Base-by-base conservation (phyloP, 1,140 invertebrate species). In the Copidosoma floridanum region DNA sequence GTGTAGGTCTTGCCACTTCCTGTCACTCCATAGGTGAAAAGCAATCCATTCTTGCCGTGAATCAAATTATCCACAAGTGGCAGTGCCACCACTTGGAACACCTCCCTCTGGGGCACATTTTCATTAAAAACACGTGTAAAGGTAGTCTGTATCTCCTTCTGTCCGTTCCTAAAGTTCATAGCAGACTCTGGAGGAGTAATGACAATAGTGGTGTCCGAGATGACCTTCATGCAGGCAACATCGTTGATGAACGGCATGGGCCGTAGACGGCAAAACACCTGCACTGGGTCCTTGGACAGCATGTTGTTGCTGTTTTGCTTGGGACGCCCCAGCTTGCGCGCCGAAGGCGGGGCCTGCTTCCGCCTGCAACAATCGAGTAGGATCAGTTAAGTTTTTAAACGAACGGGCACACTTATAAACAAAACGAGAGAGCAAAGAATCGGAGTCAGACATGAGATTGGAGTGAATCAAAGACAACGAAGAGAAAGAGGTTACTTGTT, bases 21-120 rank as follows among this genome's bases (percentile, higher is more conserved):
- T 4, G 96, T 98, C 2, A 98, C 92, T 21, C 97, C 96, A 76
- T 99, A 98, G 0, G 95, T 94, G 73, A 98, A 98, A 6, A 99
- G 77, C 20, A 97, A 80, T 37, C 90, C 92, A 83, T 97, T 98
- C 76, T 90, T 90, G 40, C 90, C 91, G 56, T 85, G 83, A 24
- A 93, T 80, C 6, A 94, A 75, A 69, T 89, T 88, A 69, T 92
- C 86, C 0, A 99, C 88, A 2, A 99, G 78, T 1, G 95, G 95
- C 43, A 90, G 81, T 1, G 92, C 92, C n/a, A 95, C 88, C 56
- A 84, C 80, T 41, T 91, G 86, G 77, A 96, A 98, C 11, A 98
- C 81, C 56, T 92, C 88, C 71, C 90, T 88, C 75, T 99, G 97
- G 0, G 83, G 76, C 7, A 84, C 73, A 55, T 85, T 83, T 2